A percentile compares a stretch with the other conserved stretches of the same genome.
Evolutionary conservation across 2,888 invertebrate species (phyloP).

Genomic region (Nemotelus nigrinus): DNA sequence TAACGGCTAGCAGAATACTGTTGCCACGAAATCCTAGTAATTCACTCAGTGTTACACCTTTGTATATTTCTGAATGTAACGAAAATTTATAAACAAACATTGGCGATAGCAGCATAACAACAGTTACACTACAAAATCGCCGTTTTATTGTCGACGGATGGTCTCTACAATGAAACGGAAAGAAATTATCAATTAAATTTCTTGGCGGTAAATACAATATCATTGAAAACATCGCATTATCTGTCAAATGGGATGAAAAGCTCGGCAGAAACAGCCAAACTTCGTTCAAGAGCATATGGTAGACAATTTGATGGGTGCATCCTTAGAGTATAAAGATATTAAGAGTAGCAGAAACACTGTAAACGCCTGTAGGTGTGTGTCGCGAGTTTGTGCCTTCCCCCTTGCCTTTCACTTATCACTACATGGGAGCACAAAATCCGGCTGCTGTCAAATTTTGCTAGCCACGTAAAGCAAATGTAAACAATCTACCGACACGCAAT

Average conservation of each 20-base stretch:
- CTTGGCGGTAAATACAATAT: slow-evolving; percentile 7
- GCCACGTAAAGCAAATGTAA: too few species aligned
- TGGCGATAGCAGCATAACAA: slow-evolving; percentile 84
- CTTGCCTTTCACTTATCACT: too few species aligned
- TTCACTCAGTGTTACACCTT: slow-evolving; percentile 71
- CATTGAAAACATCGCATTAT: slow-evolving; percentile 22
- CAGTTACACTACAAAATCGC: slow-evolving; percentile 85
- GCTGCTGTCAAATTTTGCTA: too few species aligned
- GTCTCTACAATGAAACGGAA: slow-evolving; percentile 70
- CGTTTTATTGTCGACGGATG: slow-evolving; percentile 89
- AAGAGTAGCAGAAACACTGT: too few species aligned
- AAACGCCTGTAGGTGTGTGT: too few species aligned
- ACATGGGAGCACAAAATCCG: too few species aligned
- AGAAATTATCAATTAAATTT: slow-evolving; percentile 1
- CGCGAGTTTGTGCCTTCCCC: too few species aligned
- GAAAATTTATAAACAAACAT: slow-evolving; percentile 79
- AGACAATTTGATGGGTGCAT: slow-evolving; percentile 17
- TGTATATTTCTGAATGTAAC: slow-evolving; percentile 70
- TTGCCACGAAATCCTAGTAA: slow-evolving; percentile 79
- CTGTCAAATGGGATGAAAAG: slow-evolving; percentile 1
- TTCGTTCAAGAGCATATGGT: background rate
- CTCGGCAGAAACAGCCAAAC: background rate
- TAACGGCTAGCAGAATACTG: slow-evolving; percentile 78
- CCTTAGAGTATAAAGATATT: too few species aligned
- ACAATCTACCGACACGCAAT: too few species aligned